phyloP scores from a whole-genome alignment of 2,113 vertebrate species.

The Beaufortia kweichowensis region DNA sequence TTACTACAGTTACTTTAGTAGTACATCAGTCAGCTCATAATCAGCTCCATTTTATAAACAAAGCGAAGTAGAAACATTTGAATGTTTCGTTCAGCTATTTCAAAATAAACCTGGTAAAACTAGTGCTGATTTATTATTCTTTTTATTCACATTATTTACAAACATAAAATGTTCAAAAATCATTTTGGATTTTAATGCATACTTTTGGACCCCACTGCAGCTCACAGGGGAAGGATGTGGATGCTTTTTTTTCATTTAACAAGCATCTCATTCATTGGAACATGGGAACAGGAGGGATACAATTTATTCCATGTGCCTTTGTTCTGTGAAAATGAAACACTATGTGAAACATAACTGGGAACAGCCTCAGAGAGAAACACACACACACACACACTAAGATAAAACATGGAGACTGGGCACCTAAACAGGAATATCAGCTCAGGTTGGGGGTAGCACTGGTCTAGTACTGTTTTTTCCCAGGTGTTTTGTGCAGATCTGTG shows the following conservation, averaged over 20 bases:
- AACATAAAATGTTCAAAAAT: too few relatives aligned
- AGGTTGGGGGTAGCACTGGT: neutral
- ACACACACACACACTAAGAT: neutral
- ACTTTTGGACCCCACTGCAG: neutral
- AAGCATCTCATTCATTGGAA: conserved; percentile 37
- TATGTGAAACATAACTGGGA: conserved; percentile 49
- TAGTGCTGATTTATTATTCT: too few relatives aligned
- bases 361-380: conserved; percentile 44
- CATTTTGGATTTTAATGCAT: neutral
- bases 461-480: neutral
- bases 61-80: too few relatives aligned
- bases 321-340: conserved; percentile 53
- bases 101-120: too few relatives aligned
- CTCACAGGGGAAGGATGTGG: conserved; percentile 8
- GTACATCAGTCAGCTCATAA: too few relatives aligned
- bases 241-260: conserved; percentile 13
- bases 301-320: conserved; percentile 51
- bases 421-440: conserved; percentile 1
- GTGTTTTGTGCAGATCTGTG: conserved; percentile 3
- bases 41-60: too few relatives aligned
- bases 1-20: too few relatives aligned
- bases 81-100: too few relatives aligned
- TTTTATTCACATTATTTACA: too few relatives aligned
- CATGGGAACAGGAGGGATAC: conserved; percentile 33
- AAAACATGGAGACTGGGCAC: neutral